Evolutionary conservation across 2,797 vertebrate species (phyloP).

Genomic region (Jordanella pulchra): DNA sequence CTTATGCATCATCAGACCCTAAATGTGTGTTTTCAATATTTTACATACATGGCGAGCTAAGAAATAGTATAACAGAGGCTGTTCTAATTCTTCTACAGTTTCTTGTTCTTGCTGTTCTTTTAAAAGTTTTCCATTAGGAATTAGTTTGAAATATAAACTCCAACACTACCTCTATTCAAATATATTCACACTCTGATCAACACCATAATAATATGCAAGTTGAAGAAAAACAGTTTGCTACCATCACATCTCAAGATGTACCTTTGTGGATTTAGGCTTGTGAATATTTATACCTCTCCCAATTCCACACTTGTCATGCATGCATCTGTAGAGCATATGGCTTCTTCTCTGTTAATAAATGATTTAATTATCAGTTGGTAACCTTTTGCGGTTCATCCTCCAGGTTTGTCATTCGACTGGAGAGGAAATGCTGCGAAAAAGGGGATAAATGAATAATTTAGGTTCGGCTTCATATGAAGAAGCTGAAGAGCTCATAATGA

Average conservation of each 20-base stretch:
- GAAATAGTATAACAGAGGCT: neutral
- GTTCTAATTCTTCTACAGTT: neutral
- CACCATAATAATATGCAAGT: constrained; percentile 14
- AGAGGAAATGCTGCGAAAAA: constrained; percentile 38
- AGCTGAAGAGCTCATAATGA: constrained; percentile 56
- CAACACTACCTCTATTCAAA: constrained; percentile 39
- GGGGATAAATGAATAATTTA: constrained; percentile 64
- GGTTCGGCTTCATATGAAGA: constrained; percentile 48
- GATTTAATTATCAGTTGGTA: constrained; percentile 72
- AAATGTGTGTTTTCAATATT: neutral
- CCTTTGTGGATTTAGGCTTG: constrained; percentile 57
- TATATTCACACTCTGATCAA: constrained; percentile 10
- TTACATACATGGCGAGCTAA: neutral
- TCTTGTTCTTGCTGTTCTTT: too few species aligned
- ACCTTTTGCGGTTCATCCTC: constrained; percentile 62
- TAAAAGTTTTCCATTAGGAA: neutral
- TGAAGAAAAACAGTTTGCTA: constrained; percentile 23
- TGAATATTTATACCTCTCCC: constrained; percentile 74
- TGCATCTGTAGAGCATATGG: constrained; percentile 69
- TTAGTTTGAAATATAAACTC: constrained; percentile 21
- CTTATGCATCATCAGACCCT: neutral
- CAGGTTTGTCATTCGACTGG: constrained; percentile 66
- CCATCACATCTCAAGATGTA: constrained; percentile 43
- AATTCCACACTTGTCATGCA: constrained; percentile 71
- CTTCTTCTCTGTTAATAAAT: constrained; percentile 62